phyloP scores from a whole-genome alignment of 2,888 invertebrate species.

The Drosophila greeni region DNA sequence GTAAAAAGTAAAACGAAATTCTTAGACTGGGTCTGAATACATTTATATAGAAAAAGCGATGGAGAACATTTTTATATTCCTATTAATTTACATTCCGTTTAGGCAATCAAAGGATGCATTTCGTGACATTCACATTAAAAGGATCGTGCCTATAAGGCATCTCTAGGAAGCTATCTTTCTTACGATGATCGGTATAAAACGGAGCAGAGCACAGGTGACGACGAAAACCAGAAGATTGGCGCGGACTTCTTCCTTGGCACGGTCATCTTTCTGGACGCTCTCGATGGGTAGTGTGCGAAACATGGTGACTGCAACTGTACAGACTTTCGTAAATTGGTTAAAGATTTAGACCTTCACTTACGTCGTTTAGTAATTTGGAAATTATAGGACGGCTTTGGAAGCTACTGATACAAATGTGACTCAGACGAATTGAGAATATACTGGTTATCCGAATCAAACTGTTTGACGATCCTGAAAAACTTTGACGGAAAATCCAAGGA shows the following conservation, averaged over 20 bases:
- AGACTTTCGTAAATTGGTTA: not conserved
- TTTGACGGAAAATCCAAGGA: not conserved
- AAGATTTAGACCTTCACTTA: not conserved
- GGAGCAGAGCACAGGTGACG: constrained; percentile 47
- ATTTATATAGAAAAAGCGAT: not conserved
- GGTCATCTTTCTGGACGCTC: constrained; percentile 14
- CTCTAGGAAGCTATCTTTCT: constrained; percentile 16
- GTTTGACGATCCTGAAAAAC: not conserved
- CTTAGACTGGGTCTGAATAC: too few relatives aligned
- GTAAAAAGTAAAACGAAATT: too few relatives aligned
- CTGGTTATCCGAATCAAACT: not conserved
- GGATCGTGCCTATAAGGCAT: not conserved
- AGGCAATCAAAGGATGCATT: not conserved
- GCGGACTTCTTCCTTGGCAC: constrained; percentile 48
- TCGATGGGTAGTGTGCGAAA: constrained; percentile 46
- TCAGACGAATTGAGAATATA: constrained; percentile 7
- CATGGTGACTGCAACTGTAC: constrained; percentile 44
- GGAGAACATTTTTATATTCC: not conserved
- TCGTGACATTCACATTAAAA: not conserved
- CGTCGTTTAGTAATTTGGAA: constrained; percentile 21
- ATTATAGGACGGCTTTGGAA: not conserved
- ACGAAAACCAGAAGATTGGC: constrained; percentile 52
- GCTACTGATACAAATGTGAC: not conserved
- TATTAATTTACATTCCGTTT: not conserved
- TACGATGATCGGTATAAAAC: constrained; percentile 47